Evolutionary conservation across 2,113 vertebrate species (phyloP).

Genomic region (Tretioscincus oriximinensis): DNA sequence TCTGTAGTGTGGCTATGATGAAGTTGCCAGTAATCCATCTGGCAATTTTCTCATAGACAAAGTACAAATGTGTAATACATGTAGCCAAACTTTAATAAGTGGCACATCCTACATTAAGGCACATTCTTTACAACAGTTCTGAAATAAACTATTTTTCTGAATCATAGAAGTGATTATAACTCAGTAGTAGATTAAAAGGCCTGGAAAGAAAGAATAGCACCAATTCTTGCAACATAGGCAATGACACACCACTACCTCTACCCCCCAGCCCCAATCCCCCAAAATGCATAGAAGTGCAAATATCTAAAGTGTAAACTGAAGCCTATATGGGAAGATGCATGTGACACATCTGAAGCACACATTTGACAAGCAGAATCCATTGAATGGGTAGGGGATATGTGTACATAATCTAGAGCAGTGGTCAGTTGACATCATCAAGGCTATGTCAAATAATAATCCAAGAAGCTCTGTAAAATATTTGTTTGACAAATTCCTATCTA

Average conservation of each 20-base stretch:
- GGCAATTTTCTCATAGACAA: no score
- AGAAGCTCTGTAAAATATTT: not conserved
- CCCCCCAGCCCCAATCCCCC: no score
- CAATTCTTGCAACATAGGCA: no score
- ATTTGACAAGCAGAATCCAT: no score
- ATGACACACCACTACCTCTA: no score
- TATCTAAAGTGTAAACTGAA: not conserved
- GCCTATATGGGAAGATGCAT: not conserved
- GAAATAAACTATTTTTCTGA: not conserved
- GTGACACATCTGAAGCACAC: no score
- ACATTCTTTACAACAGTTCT: not conserved
- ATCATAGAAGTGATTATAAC: not conserved
- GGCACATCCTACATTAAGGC: not conserved
- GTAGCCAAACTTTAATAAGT: not conserved
- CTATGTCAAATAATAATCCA: not conserved
- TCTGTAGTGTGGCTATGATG: no score
- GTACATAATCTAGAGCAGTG: not conserved
- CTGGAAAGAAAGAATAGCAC: not conserved
- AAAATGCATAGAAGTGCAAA: not conserved
- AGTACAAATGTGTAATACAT: not conserved
- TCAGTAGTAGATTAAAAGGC: not conserved
- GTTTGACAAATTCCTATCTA: not conserved
- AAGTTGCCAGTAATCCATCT: not conserved
- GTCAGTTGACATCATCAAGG: slow-evolving; percentile 1
- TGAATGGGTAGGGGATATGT: not conserved